A percentile compares a stretch with the other conserved stretches of the same genome.
These are phyloP conservation scores for Echinarachnius parma DNA, from an alignment of 53 echinoderm and acorn worm genomes.

Conservation along the genomic window DNA sequence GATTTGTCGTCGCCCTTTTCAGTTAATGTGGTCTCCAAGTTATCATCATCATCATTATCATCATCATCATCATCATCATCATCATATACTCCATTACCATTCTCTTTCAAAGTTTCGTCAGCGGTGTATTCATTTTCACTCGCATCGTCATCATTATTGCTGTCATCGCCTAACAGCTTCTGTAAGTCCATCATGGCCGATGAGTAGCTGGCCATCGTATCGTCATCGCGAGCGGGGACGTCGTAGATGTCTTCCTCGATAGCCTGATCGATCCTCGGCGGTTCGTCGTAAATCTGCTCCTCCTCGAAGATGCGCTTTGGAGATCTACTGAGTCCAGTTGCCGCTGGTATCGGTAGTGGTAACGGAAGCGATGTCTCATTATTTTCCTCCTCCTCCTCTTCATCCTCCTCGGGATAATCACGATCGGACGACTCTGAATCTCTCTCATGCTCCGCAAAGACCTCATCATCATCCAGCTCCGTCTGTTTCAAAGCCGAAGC, in stretches of 20 bases:
- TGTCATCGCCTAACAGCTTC: constrained; percentile 7
- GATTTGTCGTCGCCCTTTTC: constrained; percentile 34
- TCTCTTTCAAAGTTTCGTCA: constrained; percentile 2
- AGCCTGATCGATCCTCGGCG: constrained; percentile 7
- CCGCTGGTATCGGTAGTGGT: constrained; percentile 24
- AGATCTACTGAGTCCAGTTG: background rate
- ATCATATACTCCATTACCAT: constrained; percentile 3
- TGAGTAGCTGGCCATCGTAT: background rate
- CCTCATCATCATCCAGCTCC: no score
- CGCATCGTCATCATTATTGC: background rate
- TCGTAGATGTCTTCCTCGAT: constrained; percentile 36
- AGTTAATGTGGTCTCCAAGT: constrained; percentile 11
- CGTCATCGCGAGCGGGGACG: constrained; percentile 11
- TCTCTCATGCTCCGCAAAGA: no score
- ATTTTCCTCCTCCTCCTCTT: background rate
- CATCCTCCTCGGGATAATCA: no score
- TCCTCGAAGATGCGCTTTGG: constrained; percentile 18
- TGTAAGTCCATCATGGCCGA: constrained; percentile 27
- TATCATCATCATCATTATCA: background rate
- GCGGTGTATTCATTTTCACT: background rate
- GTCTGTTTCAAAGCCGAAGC: no score
- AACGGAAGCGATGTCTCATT: background rate
- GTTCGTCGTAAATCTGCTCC: constrained; percentile 33
- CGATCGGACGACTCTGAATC: no score
- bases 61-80: no score